These are phyloP conservation scores for Syrmaticus mikado DNA, from an alignment of 2,113 vertebrate species.

Conservation along the genomic window DNA sequence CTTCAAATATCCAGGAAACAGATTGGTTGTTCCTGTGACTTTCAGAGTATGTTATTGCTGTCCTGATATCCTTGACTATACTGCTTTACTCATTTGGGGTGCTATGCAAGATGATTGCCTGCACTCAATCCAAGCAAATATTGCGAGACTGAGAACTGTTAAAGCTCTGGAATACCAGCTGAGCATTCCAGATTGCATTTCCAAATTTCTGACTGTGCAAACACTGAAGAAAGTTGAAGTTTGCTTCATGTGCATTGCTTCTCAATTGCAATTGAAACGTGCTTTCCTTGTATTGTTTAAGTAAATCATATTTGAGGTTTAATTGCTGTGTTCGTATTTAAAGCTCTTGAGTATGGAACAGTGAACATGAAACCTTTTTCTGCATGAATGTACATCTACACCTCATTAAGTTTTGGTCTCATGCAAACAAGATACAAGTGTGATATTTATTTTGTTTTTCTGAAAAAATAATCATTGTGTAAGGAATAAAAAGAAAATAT, in stretches of 20 bases:
- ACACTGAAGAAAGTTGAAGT: neutral
- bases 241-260: neutral
- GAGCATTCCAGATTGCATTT: neutral
- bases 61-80: neutral
- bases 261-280: neutral
- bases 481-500: neutral
- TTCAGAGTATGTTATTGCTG: neutral
- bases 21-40: neutral
- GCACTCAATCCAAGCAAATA: neutral
- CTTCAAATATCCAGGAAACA: neutral
- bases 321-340: neutral
- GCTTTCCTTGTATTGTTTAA: neutral
- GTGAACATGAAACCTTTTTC: neutral
- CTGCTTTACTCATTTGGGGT: too few species aligned
- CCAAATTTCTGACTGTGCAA: neutral
- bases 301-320: neutral
- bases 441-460: neutral
- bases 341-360: neutral
- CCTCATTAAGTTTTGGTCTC: neutral
- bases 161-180: neutral
- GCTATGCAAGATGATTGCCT: neutral
- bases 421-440: neutral
- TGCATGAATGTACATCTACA: accelerated
- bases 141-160: neutral
- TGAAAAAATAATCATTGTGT: neutral